Percentiles rank a stretch among this genome's conserved stretches.
Conservation (phyloP, 2,888 invertebrate species). For the Lapara coniferarum region DNA sequence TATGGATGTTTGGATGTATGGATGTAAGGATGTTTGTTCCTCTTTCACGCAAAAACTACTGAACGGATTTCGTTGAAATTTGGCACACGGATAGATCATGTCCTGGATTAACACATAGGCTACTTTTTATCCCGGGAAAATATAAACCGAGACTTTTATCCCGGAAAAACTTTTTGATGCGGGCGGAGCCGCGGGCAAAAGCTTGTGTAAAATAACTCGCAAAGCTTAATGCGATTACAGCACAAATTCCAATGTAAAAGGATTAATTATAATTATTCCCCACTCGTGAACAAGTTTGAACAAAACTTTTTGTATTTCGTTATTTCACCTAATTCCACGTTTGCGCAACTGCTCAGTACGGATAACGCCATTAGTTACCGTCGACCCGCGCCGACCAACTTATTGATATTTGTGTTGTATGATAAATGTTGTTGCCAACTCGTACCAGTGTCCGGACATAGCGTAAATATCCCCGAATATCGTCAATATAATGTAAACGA, state of each 20-base stretch:
- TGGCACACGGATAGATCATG: too few species aligned
- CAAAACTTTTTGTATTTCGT: constrained; percentile 14
- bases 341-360: constrained; percentile 35
- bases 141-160: too few species aligned
- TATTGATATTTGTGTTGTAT: constrained; percentile 73
- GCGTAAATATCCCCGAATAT: constrained; percentile 48
- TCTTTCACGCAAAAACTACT: background rate
- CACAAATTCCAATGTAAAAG: constrained; percentile 3
- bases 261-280: constrained; percentile 16
- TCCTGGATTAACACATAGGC: too few species aligned
- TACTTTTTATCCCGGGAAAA: too few species aligned
- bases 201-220: background rate
- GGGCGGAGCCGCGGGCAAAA: too few species aligned
- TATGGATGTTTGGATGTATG: too few species aligned
- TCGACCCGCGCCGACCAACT: constrained; percentile 54
- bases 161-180: too few species aligned
- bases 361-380: constrained; percentile 66
- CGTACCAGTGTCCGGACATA: constrained; percentile 48
- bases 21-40: too few species aligned
- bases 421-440: constrained; percentile 65
- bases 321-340: constrained; percentile 37
- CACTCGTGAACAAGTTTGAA: background rate
- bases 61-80: too few species aligned
- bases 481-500: constrained; percentile 43
- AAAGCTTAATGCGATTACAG: background rate